Percentiles rank a stretch among this genome's conserved stretches.
phyloP scores from a whole-genome alignment of 2,797 vertebrate species.

The Cossypha polioptera region DNA sequence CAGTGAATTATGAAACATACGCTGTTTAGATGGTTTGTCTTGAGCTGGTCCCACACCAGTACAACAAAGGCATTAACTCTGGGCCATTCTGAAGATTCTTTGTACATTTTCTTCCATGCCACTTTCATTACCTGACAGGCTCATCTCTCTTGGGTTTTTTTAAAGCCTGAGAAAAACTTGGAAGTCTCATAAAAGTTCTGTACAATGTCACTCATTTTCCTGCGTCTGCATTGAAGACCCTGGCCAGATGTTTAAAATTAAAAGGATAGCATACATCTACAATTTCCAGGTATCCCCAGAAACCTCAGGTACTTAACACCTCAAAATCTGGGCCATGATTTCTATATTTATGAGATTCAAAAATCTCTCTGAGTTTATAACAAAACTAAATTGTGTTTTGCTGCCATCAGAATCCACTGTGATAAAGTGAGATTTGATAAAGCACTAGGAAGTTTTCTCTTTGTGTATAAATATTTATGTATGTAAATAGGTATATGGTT shows the following conservation, averaged over 20 bases:
- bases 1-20: neutral
- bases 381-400: slow-evolving; percentile 57
- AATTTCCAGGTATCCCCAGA: neutral
- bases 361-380: slow-evolving; percentile 43
- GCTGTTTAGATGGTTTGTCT: neutral
- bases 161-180: neutral
- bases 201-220: neutral
- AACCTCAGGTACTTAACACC: neutral
- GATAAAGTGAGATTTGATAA: slow-evolving; percentile 58
- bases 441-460: slow-evolving; percentile 65
- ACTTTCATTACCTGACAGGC: neutral
- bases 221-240: neutral
- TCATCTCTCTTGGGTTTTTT: neutral
- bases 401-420: slow-evolving; percentile 49
- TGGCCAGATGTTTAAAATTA: neutral
- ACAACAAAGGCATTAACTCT: neutral
- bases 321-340: neutral
- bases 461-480: slow-evolving; percentile 78
- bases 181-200: neutral
- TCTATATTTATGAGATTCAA: slow-evolving; percentile 41
- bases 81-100: neutral
- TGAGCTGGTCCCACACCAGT: neutral
- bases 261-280: neutral
- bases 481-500: slow-evolving; percentile 69
- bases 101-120: neutral